Percentiles rank a stretch among this genome's conserved stretches.
Conservation (phyloP, 37 sponge, comb jelly and placozoan genomes). For the Hexactinellida sp. region DNA sequence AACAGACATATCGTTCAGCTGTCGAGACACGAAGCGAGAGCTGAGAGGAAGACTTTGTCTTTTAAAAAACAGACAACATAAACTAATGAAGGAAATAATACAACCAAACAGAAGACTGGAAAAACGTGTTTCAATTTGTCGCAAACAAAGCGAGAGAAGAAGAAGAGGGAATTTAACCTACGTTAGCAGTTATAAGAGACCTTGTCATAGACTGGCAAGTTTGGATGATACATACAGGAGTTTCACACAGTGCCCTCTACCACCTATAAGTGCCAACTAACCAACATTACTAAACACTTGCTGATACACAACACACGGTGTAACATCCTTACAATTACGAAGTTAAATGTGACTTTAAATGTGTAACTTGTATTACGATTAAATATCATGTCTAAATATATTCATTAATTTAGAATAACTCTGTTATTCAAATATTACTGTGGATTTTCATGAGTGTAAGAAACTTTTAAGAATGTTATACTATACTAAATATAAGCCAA, state of each 20-base stretch:
- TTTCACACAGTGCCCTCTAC: not conserved
- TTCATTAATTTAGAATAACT: too few relatives aligned
- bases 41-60: conserved; percentile 13
- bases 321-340: not conserved
- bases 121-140: conserved; percentile 7
- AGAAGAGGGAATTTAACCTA: not conserved
- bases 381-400: too few relatives aligned
- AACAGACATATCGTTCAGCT: not conserved
- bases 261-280: not conserved
- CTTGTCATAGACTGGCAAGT: not conserved
- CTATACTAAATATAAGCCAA: too few relatives aligned
- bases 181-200: not conserved
- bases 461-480: too few relatives aligned
- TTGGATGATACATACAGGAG: not conserved
- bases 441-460: too few relatives aligned
- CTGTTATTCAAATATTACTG: too few relatives aligned
- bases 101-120: not conserved
- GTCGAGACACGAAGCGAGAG: not conserved
- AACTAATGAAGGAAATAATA: not conserved
- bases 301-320: not conserved
- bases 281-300: not conserved
- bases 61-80: not conserved
- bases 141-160: not conserved
- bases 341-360: not conserved
- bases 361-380: too few relatives aligned